Evolutionary conservation across 2,888 invertebrate species (phyloP), one percentile per base, ranked within the genome.

Genomic region (Nymphalis c-album): DNA sequence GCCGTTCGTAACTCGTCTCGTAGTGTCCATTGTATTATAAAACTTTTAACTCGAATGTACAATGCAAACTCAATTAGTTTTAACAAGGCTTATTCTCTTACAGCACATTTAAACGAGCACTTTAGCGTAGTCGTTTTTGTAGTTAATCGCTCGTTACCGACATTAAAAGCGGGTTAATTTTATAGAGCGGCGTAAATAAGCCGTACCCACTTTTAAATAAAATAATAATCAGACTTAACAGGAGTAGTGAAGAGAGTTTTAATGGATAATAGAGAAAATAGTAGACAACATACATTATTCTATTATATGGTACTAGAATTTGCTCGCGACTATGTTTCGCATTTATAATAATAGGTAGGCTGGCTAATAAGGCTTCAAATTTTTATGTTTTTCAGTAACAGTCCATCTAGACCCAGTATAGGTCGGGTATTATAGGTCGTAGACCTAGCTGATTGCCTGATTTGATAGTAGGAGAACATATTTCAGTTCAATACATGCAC

Each of bases 101-200:
- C 67, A 69, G 71, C 64, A 71, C 71, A 71, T 67, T 71, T 69
- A 69, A 71, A 67, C 64, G 64, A 64, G 67, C 69, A 69, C 67
- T 71, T 69, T 71, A 69, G 62, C 64, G 61, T 58, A 67, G 71
- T 67, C 71, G 71, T 69, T 71, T 68, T 71, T 69, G 71, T 67
- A 67, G 67, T 71, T 71, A 71, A 71, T 71, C 64, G 71, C 57
- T 71, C 62, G 69, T 71, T 71, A 71, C 71, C 62, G 62, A 71
- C 69, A 67, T 60, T 71, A 71, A 68, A 60, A 70, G 69, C 67
- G 69, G 69, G 69, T 69, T 71, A 67, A 70, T 70, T 71, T 70
- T 68, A 71, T 61, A 67, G 64, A 58, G 64, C 63, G 67, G 64
- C 59, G 70, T 62, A 68, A 70, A 72, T 67, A 68, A 63, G 62